Percentiles rank a stretch among this genome's conserved stretches.
Conservation (phyloP, 2,113 vertebrate species). For the Oncorhynchus mykiss region DNA sequence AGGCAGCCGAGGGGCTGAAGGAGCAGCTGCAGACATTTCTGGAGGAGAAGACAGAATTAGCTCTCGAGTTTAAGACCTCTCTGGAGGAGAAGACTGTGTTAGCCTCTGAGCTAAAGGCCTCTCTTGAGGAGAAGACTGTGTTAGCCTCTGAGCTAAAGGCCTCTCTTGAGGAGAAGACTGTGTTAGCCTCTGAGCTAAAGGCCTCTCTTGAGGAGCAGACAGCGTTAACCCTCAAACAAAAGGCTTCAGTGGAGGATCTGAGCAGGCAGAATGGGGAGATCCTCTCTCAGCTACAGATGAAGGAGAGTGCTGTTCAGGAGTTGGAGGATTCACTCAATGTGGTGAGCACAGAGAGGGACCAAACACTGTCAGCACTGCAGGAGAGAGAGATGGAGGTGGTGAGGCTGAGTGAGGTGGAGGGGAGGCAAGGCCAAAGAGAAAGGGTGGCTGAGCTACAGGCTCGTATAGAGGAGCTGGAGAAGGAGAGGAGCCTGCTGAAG, state of each 20-base stretch:
- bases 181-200: constrained; percentile 37
- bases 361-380: constrained; percentile 65
- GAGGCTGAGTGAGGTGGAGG: constrained; percentile 46
- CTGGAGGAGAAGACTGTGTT: not conserved
- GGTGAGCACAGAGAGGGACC: constrained; percentile 70
- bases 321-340: constrained; percentile 66
- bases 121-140: constrained; percentile 64
- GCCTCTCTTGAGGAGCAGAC: constrained; percentile 60
- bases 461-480: too few relatives aligned
- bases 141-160: constrained; percentile 35
- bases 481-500: too few relatives aligned
- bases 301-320: constrained; percentile 73
- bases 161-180: constrained; percentile 60
- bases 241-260: constrained; percentile 68
- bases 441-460: constrained; percentile 40
- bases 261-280: constrained; percentile 74
- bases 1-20: constrained; percentile 67
- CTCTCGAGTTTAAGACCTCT: not conserved
- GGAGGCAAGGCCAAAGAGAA: constrained; percentile 50
- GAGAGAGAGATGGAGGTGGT: constrained; percentile 63
- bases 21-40: constrained; percentile 38
- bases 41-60: constrained; percentile 13
- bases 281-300: constrained; percentile 65
- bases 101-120: constrained; percentile 58
- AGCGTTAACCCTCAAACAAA: constrained; percentile 47